Conservation (phyloP, 1,140 invertebrate species). For the Caerostris darwini region DNA sequence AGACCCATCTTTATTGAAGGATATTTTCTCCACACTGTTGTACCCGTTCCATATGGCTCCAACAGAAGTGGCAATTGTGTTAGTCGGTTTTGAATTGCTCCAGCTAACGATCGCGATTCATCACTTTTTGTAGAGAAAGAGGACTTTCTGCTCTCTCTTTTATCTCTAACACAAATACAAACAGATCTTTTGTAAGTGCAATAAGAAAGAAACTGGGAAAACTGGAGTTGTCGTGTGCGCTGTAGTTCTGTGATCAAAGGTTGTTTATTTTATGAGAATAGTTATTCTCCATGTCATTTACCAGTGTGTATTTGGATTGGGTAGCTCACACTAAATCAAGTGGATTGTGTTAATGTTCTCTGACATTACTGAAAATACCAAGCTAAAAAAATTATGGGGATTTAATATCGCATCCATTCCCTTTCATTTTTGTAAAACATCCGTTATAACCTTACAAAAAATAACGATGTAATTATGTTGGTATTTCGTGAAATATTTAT, state of each 20-base stretch:
- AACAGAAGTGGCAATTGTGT: background rate
- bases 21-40: slow-evolving; percentile 2
- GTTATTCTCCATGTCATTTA: too few species aligned
- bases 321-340: too few species aligned
- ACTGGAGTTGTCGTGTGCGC: background rate
- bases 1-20: slow-evolving; percentile 8
- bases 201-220: background rate
- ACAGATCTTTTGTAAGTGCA: background rate
- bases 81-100: background rate
- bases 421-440: too few species aligned
- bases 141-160: background rate
- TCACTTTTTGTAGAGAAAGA: background rate
- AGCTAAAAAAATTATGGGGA: too few species aligned
- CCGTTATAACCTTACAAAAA: too few species aligned
- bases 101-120: background rate
- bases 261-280: too few species aligned
- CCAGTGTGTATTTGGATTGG: too few species aligned
- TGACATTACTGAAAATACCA: too few species aligned
- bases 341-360: too few species aligned
- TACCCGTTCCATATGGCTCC: background rate
- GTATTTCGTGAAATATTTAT: too few species aligned
- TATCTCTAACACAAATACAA: background rate
- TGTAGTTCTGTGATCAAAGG: background rate
- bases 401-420: too few species aligned
- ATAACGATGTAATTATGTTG: too few species aligned